Conservation (phyloP, 2,797 vertebrate species). For the Neosalanx taihuensis region DNA sequence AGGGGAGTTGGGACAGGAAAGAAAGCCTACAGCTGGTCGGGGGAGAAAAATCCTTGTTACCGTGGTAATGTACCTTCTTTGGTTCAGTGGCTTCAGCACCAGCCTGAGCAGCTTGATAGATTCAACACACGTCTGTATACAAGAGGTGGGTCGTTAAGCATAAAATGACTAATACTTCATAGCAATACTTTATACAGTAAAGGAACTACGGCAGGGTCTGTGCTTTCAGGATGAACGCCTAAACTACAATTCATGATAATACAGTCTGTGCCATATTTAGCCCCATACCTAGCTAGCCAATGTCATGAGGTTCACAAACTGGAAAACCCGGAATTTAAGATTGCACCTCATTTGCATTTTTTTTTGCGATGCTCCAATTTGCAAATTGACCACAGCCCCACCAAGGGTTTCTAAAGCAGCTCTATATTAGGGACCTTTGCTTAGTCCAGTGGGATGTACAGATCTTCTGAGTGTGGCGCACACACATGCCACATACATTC, state of each 20-base stretch:
- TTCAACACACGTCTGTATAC: constrained; percentile 50
- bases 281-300: constrained; percentile 21
- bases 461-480: constrained; percentile 63
- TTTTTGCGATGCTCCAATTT: constrained; percentile 57
- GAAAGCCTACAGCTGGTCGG: constrained; percentile 41
- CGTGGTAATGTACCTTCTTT: constrained; percentile 18
- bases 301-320: constrained; percentile 44
- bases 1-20: constrained; percentile 44
- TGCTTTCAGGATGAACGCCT: constrained; percentile 62
- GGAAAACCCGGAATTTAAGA: constrained; percentile 36
- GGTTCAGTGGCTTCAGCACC: constrained; percentile 24
- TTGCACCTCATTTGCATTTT: constrained; percentile 37
- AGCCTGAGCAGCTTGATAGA: constrained; percentile 41
- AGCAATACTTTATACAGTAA: constrained; percentile 15
- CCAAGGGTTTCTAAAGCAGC: constrained; percentile 65
- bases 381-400: constrained; percentile 68
- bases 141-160: constrained; percentile 57
- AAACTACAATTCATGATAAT: constrained; percentile 48
- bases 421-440: constrained; percentile 72
- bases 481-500: constrained; percentile 13
- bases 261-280: background rate
- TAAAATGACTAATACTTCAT: constrained; percentile 47
- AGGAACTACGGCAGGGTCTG: constrained; percentile 36
- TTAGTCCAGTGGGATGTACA: constrained; percentile 64
- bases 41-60: constrained; percentile 34